Evolutionary conservation across 2,113 vertebrate genomes (phyloP), one percentile per base, ranked within the genome.

Genomic region (Anguilla rostrata): DNA sequence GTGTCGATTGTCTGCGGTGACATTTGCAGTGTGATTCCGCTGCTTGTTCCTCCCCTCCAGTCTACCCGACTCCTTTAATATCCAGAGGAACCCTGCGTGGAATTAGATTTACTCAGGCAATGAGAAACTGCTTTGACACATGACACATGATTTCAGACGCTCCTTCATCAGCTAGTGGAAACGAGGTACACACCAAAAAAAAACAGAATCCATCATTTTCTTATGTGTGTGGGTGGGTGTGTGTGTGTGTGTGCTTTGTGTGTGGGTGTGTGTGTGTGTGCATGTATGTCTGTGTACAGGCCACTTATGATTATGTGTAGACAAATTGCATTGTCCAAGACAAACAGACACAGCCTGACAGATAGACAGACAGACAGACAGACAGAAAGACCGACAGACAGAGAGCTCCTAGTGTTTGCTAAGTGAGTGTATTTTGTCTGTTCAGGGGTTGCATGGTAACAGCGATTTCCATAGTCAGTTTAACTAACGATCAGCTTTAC

Each of bases 101-200:
- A 75, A 75, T 75, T 75, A 29, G 71, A n/a, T 75, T 75, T 75
- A 34, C n/a, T 75, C 71, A 75, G n/a, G 71, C 71, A 75, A 75
- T 75, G 71, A 34, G n/a, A 75, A 34, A 75, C 26, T 29, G 71
- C 26, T 75, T n/a, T 75, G 71, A 75, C n/a, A 75, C 9, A 75
- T 75, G 71, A 75, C 71, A 34, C 12, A 34, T 29, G 71, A n/a
- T 29, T 34, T 34, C 5, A 26, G 22, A 66, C 20, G 5, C 60
- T 66, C 2, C 60, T 66, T 66, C 60, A 75, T 75, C 71, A 75
- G n/a, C 1, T 11, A 75, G 71, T 75, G 71, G 12, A 34, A 5
- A n/a, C 71, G 0, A 12, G n/a, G 71, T 34, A 75, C 71, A 75
- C 20, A 11, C 7, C 49, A 53, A 14, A 34, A 34, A 29, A n/a